Percentiles rank a stretch among this genome's conserved stretches.
Evolutionary conservation across 2,113 vertebrate genomes (phyloP).

Genomic region (Agapornis roseicollis): DNA sequence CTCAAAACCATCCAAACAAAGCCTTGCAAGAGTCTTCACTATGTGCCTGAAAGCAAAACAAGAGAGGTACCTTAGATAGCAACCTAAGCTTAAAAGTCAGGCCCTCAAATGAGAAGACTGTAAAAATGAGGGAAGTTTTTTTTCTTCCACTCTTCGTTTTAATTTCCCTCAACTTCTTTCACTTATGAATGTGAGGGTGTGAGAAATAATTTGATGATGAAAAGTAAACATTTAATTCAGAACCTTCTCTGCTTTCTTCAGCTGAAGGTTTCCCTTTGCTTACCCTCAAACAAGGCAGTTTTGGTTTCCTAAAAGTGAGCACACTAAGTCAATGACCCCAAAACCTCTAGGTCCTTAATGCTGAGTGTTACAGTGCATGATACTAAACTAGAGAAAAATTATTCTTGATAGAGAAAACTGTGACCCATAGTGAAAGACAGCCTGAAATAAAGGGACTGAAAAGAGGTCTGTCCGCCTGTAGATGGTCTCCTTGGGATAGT

Average conservation of each 20-base stretch:
- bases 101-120: neutral
- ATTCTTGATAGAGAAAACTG: neutral
- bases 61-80: neutral
- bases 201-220: neutral
- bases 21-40: neutral
- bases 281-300: neutral
- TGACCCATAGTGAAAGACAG: neutral
- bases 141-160: neutral
- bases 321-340: neutral
- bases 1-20: neutral
- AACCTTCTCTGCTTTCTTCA: neutral
- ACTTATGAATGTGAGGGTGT: neutral
- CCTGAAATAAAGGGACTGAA: neutral
- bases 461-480: neutral
- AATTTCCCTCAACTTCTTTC: neutral
- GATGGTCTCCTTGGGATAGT: neutral
- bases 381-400: neutral
- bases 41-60: neutral
- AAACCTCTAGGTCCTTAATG: neutral
- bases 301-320: neutral
- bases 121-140: neutral
- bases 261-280: neutral
- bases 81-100: neutral
- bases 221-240: neutral
- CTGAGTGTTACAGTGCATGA: neutral